These are phyloP conservation scores for Hypolimnas misippus DNA, from an alignment of 2,888 invertebrate species.

Conservation along the genomic window DNA sequence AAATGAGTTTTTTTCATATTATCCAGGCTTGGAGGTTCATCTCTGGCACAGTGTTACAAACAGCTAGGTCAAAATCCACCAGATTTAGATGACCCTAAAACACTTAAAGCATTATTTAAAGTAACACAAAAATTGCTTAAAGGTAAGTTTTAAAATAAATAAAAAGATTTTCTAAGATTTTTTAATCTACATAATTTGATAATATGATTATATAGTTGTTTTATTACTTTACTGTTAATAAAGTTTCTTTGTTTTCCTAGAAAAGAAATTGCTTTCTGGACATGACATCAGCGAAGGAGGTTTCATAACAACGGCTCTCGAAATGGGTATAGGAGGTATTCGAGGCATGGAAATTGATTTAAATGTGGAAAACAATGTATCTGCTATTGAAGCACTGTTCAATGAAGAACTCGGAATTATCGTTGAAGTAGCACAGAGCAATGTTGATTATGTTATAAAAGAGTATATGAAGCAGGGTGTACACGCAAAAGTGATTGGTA, in stretches of 20 bases:
- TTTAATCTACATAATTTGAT: no score
- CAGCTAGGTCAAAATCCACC: slow-evolving; percentile 93
- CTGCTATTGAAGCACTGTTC: slow-evolving; percentile 88
- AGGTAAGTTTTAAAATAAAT: slow-evolving; percentile 68
- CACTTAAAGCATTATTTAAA: slow-evolving; percentile 90
- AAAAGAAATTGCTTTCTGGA: slow-evolving; percentile 89
- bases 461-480: slow-evolving; percentile 86
- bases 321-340: slow-evolving; percentile 98
- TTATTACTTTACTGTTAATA: background rate
- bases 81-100: slow-evolving; percentile 89
- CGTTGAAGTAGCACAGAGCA: slow-evolving; percentile 86
- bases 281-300: slow-evolving; percentile 99
- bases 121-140: slow-evolving; percentile 93
- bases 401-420: slow-evolving; percentile 95
- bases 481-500: slow-evolving; percentile 87
- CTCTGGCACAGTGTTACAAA: slow-evolving; percentile 94
- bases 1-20: background rate
- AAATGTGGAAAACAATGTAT: slow-evolving; percentile 66
- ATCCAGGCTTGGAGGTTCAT: slow-evolving; percentile 93
- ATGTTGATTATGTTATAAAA: slow-evolving; percentile 84
- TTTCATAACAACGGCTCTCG: slow-evolving; percentile 93
- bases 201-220: no score
- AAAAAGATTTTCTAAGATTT: no score
- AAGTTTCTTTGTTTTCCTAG: slow-evolving; percentile 62
- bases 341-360: slow-evolving; percentile 89